Conservation (phyloP, 2,888 invertebrate genomes). For the Serripes groenlandicus region DNA sequence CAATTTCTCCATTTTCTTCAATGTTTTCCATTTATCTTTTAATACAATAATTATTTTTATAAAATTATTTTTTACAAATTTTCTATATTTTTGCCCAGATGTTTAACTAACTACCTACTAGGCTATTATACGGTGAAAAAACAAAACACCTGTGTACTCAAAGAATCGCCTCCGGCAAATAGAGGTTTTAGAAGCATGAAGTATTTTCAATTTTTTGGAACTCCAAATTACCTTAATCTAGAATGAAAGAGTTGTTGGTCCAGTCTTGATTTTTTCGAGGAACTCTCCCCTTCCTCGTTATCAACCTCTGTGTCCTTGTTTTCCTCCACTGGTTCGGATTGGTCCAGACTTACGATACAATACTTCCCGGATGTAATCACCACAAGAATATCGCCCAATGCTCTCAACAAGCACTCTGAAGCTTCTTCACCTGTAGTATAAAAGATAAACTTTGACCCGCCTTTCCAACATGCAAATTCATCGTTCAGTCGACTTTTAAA, state of each 20-base stretch:
- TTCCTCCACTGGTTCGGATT: constrained; percentile 36
- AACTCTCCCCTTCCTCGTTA: constrained; percentile 69
- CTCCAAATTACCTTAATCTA: constrained; percentile 77
- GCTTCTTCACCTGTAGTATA: constrained; percentile 75
- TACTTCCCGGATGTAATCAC: constrained; percentile 71
- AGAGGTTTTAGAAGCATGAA: no score
- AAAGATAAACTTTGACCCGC: no score
- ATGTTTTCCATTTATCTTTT: neutral
- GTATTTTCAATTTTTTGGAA: neutral
- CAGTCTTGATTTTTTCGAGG: constrained; percentile 76
- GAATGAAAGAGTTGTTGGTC: constrained; percentile 82
- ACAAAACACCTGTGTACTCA: no score
- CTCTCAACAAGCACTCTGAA: constrained; percentile 66
- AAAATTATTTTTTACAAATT: no score
- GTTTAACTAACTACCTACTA: no score
- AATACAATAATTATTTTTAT: no score
- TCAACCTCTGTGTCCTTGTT: constrained; percentile 22
- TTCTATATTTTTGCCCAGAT: no score
- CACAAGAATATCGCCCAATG: constrained; percentile 75
- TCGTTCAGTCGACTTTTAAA: no score
- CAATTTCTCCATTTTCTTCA: neutral
- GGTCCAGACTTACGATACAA: constrained; percentile 68
- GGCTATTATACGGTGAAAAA: no score
- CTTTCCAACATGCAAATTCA: no score
- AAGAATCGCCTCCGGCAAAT: no score